A percentile compares a stretch with the other conserved stretches of the same genome.
Evolutionary conservation across 2,797 vertebrate genomes (phyloP).

Genomic region (Neomorphus geoffroyi): DNA sequence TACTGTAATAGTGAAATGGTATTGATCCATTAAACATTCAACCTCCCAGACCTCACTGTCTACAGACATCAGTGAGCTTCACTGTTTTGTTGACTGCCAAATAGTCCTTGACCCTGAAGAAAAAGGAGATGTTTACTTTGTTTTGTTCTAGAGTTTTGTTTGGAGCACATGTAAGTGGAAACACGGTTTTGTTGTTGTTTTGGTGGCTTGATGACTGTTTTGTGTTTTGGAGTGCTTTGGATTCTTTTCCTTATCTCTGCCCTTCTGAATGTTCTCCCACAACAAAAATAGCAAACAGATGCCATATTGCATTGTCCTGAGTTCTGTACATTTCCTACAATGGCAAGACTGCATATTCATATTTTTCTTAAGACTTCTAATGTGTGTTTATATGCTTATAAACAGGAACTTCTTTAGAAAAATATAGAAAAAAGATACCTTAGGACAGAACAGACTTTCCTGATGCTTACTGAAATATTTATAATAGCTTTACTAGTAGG

Average conservation of each 20-base stretch:
- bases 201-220: neutral
- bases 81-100: neutral
- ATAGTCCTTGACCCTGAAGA: neutral
- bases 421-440: neutral
- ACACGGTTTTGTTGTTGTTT: neutral
- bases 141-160: neutral
- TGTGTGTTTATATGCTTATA: neutral
- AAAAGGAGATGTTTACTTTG: neutral
- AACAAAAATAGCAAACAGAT: neutral
- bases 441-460: neutral
- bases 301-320: neutral
- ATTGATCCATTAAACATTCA: neutral
- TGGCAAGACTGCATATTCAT: neutral
- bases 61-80: neutral
- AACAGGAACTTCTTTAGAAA: neutral
- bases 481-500: neutral
- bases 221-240: neutral
- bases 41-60: neutral
- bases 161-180: neutral
- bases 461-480: neutral
- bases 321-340: neutral
- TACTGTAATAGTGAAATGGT: neutral
- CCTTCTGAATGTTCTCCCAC: neutral
- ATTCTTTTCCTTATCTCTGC: neutral
- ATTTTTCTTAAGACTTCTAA: neutral